Conservation (phyloP, 2,113 vertebrate species). For the Addax nasomaculatus region DNA sequence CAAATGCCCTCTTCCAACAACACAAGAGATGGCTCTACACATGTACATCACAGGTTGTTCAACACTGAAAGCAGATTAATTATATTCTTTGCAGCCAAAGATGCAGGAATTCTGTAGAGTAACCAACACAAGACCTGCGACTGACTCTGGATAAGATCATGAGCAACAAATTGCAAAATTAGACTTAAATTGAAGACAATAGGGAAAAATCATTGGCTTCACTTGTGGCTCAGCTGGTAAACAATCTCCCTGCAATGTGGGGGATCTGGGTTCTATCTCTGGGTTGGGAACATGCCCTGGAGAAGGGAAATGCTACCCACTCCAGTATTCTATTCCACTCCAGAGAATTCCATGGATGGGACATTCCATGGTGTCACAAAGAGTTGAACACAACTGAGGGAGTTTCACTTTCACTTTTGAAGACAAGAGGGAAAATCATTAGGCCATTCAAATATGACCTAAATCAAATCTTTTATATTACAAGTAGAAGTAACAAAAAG, state of each 20-base stretch:
- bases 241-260: neutral
- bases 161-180: neutral
- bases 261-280: neutral
- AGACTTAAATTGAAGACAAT: neutral
- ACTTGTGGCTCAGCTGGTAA: neutral
- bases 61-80: neutral
- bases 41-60: neutral
- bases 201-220: neutral
- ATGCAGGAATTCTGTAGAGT: neutral
- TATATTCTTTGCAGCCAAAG: neutral
- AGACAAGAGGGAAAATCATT: neutral
- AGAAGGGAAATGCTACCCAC: neutral
- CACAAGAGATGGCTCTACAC: neutral
- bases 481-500: neutral
- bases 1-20: neutral
- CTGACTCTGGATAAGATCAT: neutral
- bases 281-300: neutral
- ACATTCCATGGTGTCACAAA: neutral
- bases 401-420: neutral
- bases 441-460: neutral
- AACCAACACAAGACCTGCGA: neutral
- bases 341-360: neutral
- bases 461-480: neutral
- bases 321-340: neutral
- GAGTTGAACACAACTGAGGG: neutral